phyloP scores from a whole-genome alignment of 2,113 vertebrate genomes.

The Pan troglodytes region NHGRI_mPanTro3-v2.1_pri NC_072401.2:182737001-182737500 shows the following conservation, averaged over 20 bases:
- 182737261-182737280: constrained; percentile 66
- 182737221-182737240: constrained; percentile 48
- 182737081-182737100: constrained; percentile 8
- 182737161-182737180: constrained; percentile 47
- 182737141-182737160: neutral
- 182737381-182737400: constrained; percentile 33
- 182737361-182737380: constrained; percentile 48
- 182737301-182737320: constrained; percentile 59
- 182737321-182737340: constrained; percentile 3
- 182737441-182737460: neutral
- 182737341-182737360: neutral
- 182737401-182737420: neutral
- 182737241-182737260: constrained; percentile 62
- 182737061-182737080: constrained; percentile 60
- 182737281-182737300: constrained; percentile 58
- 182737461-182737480: neutral
- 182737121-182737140: constrained; percentile 53
- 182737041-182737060: constrained; percentile 44
- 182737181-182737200: constrained; percentile 68
- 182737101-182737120: constrained; percentile 37
- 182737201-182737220: constrained; percentile 70
- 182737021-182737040: neutral
- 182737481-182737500: constrained; percentile 53
- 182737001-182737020: neutral
- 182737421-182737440: neutral